Evolutionary conservation across 23 tunicate species (phyloP).

Genomic region (Pegea sp.): DNA sequence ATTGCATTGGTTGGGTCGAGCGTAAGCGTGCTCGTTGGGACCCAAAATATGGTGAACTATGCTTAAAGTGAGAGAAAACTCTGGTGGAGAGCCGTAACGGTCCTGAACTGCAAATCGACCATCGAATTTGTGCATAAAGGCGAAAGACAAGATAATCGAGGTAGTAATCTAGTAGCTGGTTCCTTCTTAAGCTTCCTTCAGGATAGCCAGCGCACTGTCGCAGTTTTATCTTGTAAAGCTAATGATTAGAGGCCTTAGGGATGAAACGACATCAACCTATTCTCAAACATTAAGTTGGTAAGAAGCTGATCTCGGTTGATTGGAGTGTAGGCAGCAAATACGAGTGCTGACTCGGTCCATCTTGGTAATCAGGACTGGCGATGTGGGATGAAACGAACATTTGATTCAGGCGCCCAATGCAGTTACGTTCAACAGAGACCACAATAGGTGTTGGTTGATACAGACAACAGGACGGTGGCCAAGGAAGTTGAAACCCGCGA

Average conservation of each 20-base stretch:
- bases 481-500: constrained; percentile 63
- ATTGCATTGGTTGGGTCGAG: constrained; percentile 21
- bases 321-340: constrained; percentile 11
- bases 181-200: constrained; percentile 13
- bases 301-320: constrained; percentile 29
- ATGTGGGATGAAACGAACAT: constrained; percentile 38
- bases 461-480: constrained; percentile 76
- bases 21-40: constrained; percentile 37
- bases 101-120: constrained; percentile 78
- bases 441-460: constrained; percentile 47
- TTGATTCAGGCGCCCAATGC: constrained; percentile 28
- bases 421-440: constrained; percentile 47
- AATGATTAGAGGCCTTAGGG: constrained; percentile 83
- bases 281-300: constrained; percentile 62
- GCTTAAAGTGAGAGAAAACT: constrained; percentile 49
- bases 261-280: constrained; percentile 65
- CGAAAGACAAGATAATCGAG: constrained; percentile 53
- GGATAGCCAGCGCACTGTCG: constrained; percentile 42
- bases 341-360: constrained; percentile 47
- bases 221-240: constrained; percentile 82
- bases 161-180: no score
- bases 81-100: constrained; percentile 72
- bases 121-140: constrained; percentile 54
- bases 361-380: constrained; percentile 77
- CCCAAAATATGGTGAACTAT: constrained; percentile 83